These are phyloP conservation scores for Drosophila santomea DNA, from an alignment of 1,140 invertebrate species.

Conservation along the genomic window DNA sequence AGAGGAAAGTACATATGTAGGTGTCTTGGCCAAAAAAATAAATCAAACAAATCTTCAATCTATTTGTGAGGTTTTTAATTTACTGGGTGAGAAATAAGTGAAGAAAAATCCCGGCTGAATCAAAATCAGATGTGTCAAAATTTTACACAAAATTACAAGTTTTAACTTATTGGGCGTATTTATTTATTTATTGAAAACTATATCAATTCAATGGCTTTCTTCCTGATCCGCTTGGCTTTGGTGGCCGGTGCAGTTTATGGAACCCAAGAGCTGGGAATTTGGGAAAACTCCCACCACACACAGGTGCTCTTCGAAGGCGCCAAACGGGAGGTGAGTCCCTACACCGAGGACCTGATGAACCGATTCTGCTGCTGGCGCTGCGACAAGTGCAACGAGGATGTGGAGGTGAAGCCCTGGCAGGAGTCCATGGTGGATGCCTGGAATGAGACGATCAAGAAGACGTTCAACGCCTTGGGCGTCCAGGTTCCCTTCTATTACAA, in stretches of 20 bases:
- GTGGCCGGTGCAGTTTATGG: constrained; percentile 27
- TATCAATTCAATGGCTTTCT: constrained; percentile 10
- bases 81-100: no score
- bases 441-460: constrained; percentile 40
- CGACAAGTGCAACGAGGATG: background rate
- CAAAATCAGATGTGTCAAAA: constrained; percentile 1
- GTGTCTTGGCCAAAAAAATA: background rate
- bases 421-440: constrained; percentile 39
- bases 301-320: background rate
- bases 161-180: background rate
- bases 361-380: constrained; percentile 22
- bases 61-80: no score
- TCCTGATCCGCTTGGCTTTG: constrained; percentile 25
- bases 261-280: constrained; percentile 29
- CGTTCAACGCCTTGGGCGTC: constrained; percentile 6
- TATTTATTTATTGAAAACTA: background rate
- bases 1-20: no score
- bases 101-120: background rate
- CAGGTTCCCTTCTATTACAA: constrained; percentile 11
- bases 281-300: constrained; percentile 16
- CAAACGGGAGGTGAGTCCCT: constrained; percentile 20
- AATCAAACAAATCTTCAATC: no score
- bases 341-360: constrained; percentile 3
- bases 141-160: constrained; percentile 3
- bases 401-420: constrained; percentile 26